Conservation (phyloP, 2,797 vertebrate genomes). For the Hemibagrus guttatus region DNA sequence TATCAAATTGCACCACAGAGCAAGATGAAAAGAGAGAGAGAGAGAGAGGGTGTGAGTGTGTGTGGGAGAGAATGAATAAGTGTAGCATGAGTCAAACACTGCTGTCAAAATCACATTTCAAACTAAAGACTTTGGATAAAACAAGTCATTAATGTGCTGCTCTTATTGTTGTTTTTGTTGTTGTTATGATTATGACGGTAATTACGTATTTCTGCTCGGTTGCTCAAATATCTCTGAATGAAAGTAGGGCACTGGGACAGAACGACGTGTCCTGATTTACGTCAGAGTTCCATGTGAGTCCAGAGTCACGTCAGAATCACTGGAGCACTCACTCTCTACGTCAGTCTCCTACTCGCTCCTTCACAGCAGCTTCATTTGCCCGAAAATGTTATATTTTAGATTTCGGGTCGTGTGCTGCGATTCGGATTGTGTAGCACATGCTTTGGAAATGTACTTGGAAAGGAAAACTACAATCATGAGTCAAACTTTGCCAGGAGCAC, state of each 20-base stretch:
- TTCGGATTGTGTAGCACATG: neutral
- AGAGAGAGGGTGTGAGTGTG: constrained; percentile 61
- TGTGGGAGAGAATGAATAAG: constrained; percentile 55
- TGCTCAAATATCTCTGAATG: constrained; percentile 31
- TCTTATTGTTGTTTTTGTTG: neutral
- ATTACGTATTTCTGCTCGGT: neutral
- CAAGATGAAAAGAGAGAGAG: constrained; percentile 69
- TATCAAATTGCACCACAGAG: constrained; percentile 72
- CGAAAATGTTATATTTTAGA: neutral
- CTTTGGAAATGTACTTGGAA: neutral
- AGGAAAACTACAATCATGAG: neutral
- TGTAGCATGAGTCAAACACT: neutral
- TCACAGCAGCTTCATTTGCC: neutral
- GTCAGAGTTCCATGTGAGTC: neutral
- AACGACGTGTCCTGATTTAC: neutral
- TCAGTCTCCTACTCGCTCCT: neutral
- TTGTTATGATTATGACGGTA: neutral
- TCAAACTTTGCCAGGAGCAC: neutral
- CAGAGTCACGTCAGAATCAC: neutral
- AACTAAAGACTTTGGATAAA: neutral
- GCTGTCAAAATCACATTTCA: neutral
- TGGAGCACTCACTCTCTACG: too few species aligned
- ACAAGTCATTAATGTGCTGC: neutral
- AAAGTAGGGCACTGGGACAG: constrained; percentile 76
- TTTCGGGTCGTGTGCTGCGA: neutral